A percentile compares a stretch with the other conserved stretches of the same genome.
These are phyloP conservation scores for Brachypteracias leptosomus DNA, from an alignment of 2,113 vertebrate species.

Conservation along the genomic window DNA sequence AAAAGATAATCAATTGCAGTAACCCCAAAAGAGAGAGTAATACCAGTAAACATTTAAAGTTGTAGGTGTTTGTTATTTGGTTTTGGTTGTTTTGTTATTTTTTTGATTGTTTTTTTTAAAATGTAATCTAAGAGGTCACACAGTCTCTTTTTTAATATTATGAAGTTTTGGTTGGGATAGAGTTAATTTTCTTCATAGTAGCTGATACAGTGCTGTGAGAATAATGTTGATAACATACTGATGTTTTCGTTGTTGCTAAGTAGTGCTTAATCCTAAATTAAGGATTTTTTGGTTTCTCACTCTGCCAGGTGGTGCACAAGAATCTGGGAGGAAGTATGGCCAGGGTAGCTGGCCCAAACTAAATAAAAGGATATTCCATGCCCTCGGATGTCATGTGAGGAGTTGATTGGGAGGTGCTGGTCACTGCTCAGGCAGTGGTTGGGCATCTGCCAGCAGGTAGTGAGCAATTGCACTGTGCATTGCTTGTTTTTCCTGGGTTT, in stretches of 20 bases:
- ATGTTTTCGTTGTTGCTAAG: not conserved
- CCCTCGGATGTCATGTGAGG: not conserved
- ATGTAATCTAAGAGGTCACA: not conserved
- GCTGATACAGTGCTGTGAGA: not conserved
- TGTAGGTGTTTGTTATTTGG: no score
- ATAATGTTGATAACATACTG: not conserved
- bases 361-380: not conserved
- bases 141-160: not conserved
- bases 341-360: not conserved
- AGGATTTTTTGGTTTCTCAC: not conserved
- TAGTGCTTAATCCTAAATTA: not conserved
- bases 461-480: not conserved
- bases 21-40: not conserved
- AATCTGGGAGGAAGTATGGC: not conserved
- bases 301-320: not conserved
- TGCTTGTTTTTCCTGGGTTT: not conserved
- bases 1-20: not conserved
- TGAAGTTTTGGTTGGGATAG: not conserved
- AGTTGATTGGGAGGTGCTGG: not conserved
- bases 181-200: not conserved
- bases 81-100: no score
- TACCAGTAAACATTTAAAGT: not conserved
- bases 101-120: no score
- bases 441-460: not conserved
- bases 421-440: not conserved